Percentiles rank a stretch among this genome's conserved stretches.
These are phyloP conservation scores for Laspeyria flexula DNA, from an alignment of 2,888 invertebrate species.

Conservation along the genomic window DNA sequence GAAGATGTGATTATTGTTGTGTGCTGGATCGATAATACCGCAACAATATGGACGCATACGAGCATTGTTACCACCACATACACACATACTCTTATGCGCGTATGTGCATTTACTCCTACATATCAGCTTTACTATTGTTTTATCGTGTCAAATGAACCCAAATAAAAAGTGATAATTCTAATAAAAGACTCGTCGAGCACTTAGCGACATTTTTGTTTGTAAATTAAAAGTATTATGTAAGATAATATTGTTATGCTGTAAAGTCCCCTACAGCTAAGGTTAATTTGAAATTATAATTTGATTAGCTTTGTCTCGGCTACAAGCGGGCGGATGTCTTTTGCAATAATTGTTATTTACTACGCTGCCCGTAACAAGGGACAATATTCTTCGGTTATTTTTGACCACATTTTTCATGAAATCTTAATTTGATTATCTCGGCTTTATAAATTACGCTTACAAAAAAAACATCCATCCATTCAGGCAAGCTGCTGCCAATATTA, in stretches of 20 bases:
- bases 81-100: neutral
- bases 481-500: slow-evolving; percentile 78
- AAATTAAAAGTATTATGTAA: slow-evolving; percentile 49
- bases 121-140: no score
- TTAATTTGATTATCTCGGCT: slow-evolving; percentile 69
- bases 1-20: slow-evolving; percentile 43
- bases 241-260: slow-evolving; percentile 49
- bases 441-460: slow-evolving; percentile 70
- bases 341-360: slow-evolving; percentile 61
- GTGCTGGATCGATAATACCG: slow-evolving; percentile 1
- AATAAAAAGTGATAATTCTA: neutral
- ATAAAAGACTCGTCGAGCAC: no score
- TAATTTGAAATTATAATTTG: slow-evolving; percentile 63
- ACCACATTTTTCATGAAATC: slow-evolving; percentile 60
- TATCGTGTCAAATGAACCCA: neutral
- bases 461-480: slow-evolving; percentile 69
- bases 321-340: slow-evolving; percentile 45
- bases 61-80: neutral
- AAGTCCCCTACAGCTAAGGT: slow-evolving; percentile 48
- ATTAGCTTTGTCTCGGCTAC: slow-evolving; percentile 58
- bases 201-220: neutral
- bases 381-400: slow-evolving; percentile 35
- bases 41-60: neutral
- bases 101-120: neutral
- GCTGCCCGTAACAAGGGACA: slow-evolving; percentile 44